These are phyloP conservation scores for Heliothis peltigera DNA, from an alignment of 2,888 invertebrate species.

Conservation along the genomic window DNA sequence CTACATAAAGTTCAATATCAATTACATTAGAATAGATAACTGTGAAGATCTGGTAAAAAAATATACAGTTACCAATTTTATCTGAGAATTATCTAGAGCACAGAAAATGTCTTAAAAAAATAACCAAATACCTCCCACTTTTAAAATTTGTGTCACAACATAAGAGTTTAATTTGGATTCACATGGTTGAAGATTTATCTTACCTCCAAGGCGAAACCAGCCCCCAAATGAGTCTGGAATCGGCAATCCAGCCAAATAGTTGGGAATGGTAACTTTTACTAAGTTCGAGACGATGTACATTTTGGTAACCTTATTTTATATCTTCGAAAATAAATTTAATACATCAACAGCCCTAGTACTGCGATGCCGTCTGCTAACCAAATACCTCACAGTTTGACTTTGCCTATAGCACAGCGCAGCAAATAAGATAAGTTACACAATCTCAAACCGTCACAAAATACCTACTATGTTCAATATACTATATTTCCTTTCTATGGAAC, in stretches of 20 bases:
- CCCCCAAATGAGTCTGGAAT: conserved; percentile 95
- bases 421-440: not conserved
- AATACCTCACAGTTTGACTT: not conserved
- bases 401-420: not conserved
- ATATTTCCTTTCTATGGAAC: conserved; percentile 1
- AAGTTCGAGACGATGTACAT: conserved; percentile 95
- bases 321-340: conserved; percentile 9
- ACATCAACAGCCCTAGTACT: conserved; percentile 1
- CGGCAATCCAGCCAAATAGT: conserved; percentile 95
- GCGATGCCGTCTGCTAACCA: not conserved
- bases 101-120: not conserved
- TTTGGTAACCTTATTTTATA: conserved; percentile 65
- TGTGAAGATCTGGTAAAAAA: conserved; percentile 30
- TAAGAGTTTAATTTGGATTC: conserved; percentile 1
- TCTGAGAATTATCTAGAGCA: conserved; percentile 2
- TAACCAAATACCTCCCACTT: not conserved
- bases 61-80: conserved; percentile 18
- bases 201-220: conserved; percentile 96
- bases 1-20: conserved; percentile 43
- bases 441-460: not conserved
- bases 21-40: conserved; percentile 16
- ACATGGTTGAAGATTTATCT: conserved; percentile 54
- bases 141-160: conserved; percentile 3
- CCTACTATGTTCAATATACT: not conserved
- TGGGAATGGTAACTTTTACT: conserved; percentile 94